Base-by-base conservation (phyloP, 2,113 vertebrate species). In the Regulus satrapa region DNA sequence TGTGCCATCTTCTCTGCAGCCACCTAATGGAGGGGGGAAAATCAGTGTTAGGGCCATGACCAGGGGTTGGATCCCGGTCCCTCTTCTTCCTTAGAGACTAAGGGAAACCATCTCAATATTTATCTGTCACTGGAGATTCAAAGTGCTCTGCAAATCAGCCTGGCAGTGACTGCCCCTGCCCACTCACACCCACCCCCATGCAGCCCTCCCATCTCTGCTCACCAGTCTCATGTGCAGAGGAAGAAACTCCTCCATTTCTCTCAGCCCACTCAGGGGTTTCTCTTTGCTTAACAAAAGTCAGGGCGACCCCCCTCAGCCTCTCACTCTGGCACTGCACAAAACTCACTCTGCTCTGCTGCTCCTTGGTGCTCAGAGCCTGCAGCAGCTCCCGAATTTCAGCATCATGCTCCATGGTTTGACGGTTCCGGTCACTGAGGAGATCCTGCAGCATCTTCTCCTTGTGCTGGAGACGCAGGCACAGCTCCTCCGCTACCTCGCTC, bases 391-490 rank as follows among this genome's bases (percentile, higher is more conserved):
- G 98, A 73, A 99, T 96, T 95, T 99, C 98, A 38, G 98, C 77
- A 75, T 98, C 97, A 6, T 99, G 98, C 64, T 99, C 98, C 95
- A 96, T 80, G 1, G 97, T 94, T 68, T 98, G 98, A 11, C 16
- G 94, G 78, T 85, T 98, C 9, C 98, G 97, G 85, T 99, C 98
- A 0, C 95, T 96, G 5, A 99, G 97, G n/a, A 99, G 97, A 36
- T 99, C 98, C 96, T 99, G 98, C 74, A 99, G 98, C 97, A 99
- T 98, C 67, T 97, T 97, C 87, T 99, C 99, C 61, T 99, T 99
- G 19, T 97, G 97, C 87, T 99, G 98, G 24, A 99, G 98, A 34
- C 98, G 98, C 73, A 97, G 54, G 89, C 98, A 98, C 67, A 99
- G 98, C 75, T 99, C 98, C 92, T 99, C 98, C 18, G 98, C 94